Evolutionary conservation across 2,797 vertebrate species (phyloP).

Genomic region (Notamacropus eugenii): DNA sequence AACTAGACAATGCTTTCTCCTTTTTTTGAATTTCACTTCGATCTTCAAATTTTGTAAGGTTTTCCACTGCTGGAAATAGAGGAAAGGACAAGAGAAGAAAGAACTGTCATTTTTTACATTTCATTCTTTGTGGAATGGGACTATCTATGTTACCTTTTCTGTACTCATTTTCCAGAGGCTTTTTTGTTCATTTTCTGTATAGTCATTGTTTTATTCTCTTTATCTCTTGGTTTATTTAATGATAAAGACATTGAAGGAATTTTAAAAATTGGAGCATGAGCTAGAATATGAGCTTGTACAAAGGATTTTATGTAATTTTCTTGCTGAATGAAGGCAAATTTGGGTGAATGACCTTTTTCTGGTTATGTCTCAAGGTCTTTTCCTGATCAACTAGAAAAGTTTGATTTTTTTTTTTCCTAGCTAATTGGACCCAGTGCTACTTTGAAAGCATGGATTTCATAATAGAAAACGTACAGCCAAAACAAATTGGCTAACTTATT

Average conservation of each 20-base stretch:
- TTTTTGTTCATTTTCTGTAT: slow-evolving; percentile 51
- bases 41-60: neutral
- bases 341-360: slow-evolving; percentile 16
- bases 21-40: neutral
- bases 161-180: slow-evolving; percentile 54
- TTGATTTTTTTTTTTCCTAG: slow-evolving; percentile 46
- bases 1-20: neutral
- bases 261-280: slow-evolving; percentile 21
- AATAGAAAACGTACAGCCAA: slow-evolving; percentile 38
- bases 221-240: slow-evolving; percentile 51
- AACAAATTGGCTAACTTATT: slow-evolving; percentile 42
- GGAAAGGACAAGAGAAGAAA: neutral
- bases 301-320: slow-evolving; percentile 55
- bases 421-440: neutral
- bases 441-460: slow-evolving; percentile 35
- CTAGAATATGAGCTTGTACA: neutral
- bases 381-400: neutral
- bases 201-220: slow-evolving; percentile 35
- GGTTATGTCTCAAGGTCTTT: slow-evolving; percentile 39
- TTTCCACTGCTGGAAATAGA: neutral
- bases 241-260: slow-evolving; percentile 51
- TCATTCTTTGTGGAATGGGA: neutral
- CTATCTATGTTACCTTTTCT: neutral
- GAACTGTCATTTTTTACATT: neutral
- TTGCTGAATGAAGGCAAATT: slow-evolving; percentile 22